These are phyloP conservation scores for Xiphophorus hellerii DNA, from an alignment of 2,113 vertebrate species.

Conservation along the genomic window DNA sequence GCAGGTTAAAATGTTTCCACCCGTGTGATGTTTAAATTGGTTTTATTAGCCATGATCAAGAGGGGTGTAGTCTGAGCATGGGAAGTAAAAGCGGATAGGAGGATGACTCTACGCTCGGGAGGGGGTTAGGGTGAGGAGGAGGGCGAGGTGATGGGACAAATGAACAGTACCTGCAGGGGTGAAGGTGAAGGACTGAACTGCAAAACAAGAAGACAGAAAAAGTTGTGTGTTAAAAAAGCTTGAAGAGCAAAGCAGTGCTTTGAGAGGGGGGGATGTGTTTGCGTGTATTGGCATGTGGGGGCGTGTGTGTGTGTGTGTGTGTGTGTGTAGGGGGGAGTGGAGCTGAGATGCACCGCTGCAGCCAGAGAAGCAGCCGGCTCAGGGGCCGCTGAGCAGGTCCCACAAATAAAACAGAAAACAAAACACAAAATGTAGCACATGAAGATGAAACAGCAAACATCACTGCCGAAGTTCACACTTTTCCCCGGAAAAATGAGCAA, in stretches of 20 bases:
- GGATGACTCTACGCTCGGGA: constrained; percentile 35
- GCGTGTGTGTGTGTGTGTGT: constrained; percentile 31
- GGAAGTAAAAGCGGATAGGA: constrained; percentile 27
- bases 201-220: constrained; percentile 92
- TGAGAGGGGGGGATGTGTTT: background rate
- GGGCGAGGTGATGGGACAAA: constrained; percentile 83
- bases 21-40: constrained; percentile 23
- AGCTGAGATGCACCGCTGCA: constrained; percentile 51
- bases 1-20: background rate
- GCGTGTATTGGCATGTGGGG: background rate
- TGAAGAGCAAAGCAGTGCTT: constrained; percentile 70
- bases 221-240: constrained; percentile 82
- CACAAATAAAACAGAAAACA: constrained; percentile 60
- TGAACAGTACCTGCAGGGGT: constrained; percentile 91
- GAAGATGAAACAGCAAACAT: constrained; percentile 47
- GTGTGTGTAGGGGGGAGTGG: constrained; percentile 38
- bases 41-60: constrained; percentile 48
- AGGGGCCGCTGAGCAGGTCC: constrained; percentile 59
- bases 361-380: constrained; percentile 76
- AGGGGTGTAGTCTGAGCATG: constrained; percentile 35
- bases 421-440: constrained; percentile 53
- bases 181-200: constrained; percentile 93
- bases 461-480: background rate
- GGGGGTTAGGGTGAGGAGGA: constrained; percentile 46
- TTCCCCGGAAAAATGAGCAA: background rate